Evolutionary conservation across 2,797 vertebrate genomes (phyloP).

Genomic region (Monodelphis domestica): DNA sequence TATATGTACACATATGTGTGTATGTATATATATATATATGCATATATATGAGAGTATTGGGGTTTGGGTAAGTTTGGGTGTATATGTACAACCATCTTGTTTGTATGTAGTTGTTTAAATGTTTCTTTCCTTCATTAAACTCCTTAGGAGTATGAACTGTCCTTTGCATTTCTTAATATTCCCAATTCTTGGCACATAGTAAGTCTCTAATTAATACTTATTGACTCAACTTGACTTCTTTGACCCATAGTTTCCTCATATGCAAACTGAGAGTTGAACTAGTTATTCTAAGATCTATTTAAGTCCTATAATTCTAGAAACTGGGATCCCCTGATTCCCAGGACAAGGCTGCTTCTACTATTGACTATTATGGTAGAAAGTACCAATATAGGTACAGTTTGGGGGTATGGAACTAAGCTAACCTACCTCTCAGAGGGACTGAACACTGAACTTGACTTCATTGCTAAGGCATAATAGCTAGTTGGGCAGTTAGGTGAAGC

Average conservation of each 20-base stretch:
- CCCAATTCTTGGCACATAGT: background rate
- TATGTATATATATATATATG: background rate
- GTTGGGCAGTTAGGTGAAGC: too few relatives aligned
- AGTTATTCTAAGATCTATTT: background rate
- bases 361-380: background rate
- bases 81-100: background rate
- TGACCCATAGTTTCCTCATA: background rate
- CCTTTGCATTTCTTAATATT: background rate
- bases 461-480: background rate
- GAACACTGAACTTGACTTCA: background rate
- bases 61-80: too few relatives aligned
- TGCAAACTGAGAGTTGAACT: background rate
- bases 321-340: background rate
- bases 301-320: background rate
- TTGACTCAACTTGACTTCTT: background rate
- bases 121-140: background rate
- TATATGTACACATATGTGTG: too few relatives aligned
- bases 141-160: background rate
- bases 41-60: too few relatives aligned
- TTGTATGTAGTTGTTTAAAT: background rate
- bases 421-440: background rate
- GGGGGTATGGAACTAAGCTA: background rate
- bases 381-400: too few relatives aligned
- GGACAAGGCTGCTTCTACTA: background rate
- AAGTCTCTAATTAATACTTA: background rate